Evolutionary conservation across 2,888 invertebrate genomes (phyloP).

Genomic region (Cetonia aurata): DNA sequence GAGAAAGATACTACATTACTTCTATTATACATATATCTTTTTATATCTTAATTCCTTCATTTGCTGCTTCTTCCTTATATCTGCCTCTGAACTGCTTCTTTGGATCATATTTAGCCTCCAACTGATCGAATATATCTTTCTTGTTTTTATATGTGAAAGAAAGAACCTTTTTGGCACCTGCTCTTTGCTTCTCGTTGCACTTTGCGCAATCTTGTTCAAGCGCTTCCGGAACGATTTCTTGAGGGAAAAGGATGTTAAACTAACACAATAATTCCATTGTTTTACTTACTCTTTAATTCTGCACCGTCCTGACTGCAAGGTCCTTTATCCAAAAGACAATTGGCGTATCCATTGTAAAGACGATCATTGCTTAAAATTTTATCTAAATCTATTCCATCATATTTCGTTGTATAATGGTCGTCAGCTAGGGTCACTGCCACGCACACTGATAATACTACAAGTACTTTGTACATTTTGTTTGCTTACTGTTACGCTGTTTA

Average conservation of each 20-base stretch:
- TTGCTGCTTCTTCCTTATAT: slow-evolving; percentile 50
- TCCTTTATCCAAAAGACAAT: slow-evolving; percentile 75
- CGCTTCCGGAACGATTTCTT: slow-evolving; percentile 72
- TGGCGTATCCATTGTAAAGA: slow-evolving; percentile 74
- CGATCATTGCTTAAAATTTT: slow-evolving; percentile 76
- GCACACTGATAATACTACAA: slow-evolving; percentile 25
- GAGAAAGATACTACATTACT: neutral
- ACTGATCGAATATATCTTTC: slow-evolving; percentile 73
- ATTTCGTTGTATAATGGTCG: slow-evolving; percentile 74
- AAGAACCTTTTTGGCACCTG: slow-evolving; percentile 73
- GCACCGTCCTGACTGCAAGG: slow-evolving; percentile 78
- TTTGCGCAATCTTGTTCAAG: slow-evolving; percentile 73
- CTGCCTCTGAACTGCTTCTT: slow-evolving; percentile 61
- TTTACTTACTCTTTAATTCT: slow-evolving; percentile 53
- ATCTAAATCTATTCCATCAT: slow-evolving; percentile 76
- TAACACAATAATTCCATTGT: neutral
- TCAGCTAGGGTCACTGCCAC: slow-evolving; percentile 42
- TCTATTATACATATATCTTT: neutral
- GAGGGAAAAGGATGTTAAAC: slow-evolving; percentile 34
- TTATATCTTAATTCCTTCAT: slow-evolving; percentile 34
- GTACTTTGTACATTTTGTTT: slow-evolving; percentile 24
- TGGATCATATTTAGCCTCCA: slow-evolving; percentile 76
- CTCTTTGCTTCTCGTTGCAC: slow-evolving; percentile 73
- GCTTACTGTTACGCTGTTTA: no score
- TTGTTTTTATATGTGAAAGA: slow-evolving; percentile 73